Evolutionary conservation across 2,797 vertebrate genomes (phyloP).

Genomic region (Potorous gilbertii): DNA sequence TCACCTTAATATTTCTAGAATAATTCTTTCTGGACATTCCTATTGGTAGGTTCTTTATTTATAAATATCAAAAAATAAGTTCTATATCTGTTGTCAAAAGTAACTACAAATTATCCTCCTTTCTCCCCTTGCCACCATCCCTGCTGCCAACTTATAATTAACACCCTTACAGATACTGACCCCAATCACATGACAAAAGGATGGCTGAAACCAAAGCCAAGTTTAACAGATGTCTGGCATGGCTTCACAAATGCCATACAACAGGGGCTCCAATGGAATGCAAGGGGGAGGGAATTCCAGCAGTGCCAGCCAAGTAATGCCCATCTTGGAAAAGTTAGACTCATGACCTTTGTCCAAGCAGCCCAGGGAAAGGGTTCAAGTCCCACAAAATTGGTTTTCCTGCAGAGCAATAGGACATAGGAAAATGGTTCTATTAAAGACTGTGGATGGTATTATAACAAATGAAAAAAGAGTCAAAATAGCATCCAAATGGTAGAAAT

Average conservation of each 20-base stretch:
- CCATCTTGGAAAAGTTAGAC: not conserved
- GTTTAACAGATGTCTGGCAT: slow-evolving; percentile 69
- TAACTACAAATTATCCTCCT: not conserved
- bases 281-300: slow-evolving; percentile 58
- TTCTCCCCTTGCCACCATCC: not conserved
- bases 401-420: not conserved
- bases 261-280: slow-evolving; percentile 50
- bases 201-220: slow-evolving; percentile 53
- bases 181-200: slow-evolving; percentile 45
- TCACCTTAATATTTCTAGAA: slow-evolving; percentile 15
- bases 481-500: accelerated
- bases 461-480: accelerated
- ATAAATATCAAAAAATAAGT: not conserved
- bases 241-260: slow-evolving; percentile 43
- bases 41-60: not conserved
- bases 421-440: not conserved
- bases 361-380: slow-evolving; percentile 56
- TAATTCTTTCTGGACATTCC: slow-evolving; percentile 32
- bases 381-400: not conserved
- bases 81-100: not conserved
- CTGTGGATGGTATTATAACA: accelerated
- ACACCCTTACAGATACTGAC: slow-evolving; percentile 48
- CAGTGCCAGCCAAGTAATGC: slow-evolving; percentile 38
- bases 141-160: slow-evolving; percentile 26
- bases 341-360: slow-evolving; percentile 5